These are phyloP conservation scores for Sesia bembeciformis DNA, from an alignment of 2,888 invertebrate species.

Conservation along the genomic window DNA sequence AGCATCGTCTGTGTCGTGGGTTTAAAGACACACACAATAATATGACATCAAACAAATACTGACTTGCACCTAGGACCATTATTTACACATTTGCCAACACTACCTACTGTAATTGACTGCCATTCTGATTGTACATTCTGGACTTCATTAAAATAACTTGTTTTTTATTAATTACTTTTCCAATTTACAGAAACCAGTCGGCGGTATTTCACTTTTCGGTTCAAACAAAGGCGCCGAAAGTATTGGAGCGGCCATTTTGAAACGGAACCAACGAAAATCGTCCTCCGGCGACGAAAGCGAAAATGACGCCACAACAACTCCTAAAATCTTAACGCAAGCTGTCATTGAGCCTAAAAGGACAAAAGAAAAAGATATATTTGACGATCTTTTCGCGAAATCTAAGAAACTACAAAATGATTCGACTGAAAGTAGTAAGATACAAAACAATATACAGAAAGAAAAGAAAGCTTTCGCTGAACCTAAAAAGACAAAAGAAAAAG, in stretches of 20 bases:
- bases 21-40: too few relatives aligned
- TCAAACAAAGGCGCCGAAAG: constrained; percentile 44
- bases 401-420: constrained; percentile 12
- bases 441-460: constrained; percentile 7
- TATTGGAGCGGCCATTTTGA: constrained; percentile 57
- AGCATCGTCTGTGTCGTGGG: too few relatives aligned
- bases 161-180: too few relatives aligned
- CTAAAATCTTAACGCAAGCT: neutral
- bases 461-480: constrained; percentile 8
- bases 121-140: too few relatives aligned
- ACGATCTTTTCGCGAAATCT: constrained; percentile 49
- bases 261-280: constrained; percentile 38
- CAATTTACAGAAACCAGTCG: constrained; percentile 71
- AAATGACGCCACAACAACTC: constrained; percentile 10
- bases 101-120: too few relatives aligned
- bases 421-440: constrained; percentile 8
- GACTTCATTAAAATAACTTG: too few relatives aligned
- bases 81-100: too few relatives aligned
- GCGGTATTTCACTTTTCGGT: constrained; percentile 76
- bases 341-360: neutral
- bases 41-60: too few relatives aligned
- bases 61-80: too few relatives aligned
- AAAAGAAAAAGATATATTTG: constrained; percentile 43
- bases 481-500: constrained; percentile 18
- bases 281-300: constrained; percentile 36